Evolutionary conservation across 23 tunicate species (phyloP).

Genomic region (Styela clava): DNA sequence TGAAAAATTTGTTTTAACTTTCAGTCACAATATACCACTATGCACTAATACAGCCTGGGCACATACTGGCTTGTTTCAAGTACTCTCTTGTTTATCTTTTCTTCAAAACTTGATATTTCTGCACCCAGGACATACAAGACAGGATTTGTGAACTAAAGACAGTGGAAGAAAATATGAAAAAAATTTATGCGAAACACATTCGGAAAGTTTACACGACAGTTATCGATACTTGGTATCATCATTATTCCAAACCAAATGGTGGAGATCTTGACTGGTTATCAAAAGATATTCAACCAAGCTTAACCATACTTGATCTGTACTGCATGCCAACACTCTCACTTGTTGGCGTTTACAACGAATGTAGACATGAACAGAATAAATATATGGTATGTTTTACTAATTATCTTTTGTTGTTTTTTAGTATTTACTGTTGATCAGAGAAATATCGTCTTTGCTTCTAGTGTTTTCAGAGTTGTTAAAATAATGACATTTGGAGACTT

Average conservation of each 20-base stretch:
- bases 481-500: too few relatives aligned
- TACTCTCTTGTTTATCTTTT: too few relatives aligned
- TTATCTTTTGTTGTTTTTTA: too few relatives aligned
- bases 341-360: not conserved
- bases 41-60: too few relatives aligned
- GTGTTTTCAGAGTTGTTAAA: too few relatives aligned
- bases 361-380: not conserved
- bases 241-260: not conserved
- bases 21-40: too few relatives aligned
- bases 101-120: not conserved
- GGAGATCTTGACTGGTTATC: slow-evolving; percentile 3
- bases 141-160: not conserved
- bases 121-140: not conserved
- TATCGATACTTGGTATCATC: not conserved
- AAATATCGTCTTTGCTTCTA: too few relatives aligned
- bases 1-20: too few relatives aligned
- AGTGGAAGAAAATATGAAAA: not conserved
- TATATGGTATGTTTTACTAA: not conserved
- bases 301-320: not conserved
- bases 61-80: too few relatives aligned
- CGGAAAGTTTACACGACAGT: not conserved
- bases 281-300: not conserved
- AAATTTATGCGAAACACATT: not conserved
- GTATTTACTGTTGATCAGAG: too few relatives aligned
- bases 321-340: not conserved